Conservation (phyloP, 2,888 invertebrate species). For the Apamea crenata region DNA sequence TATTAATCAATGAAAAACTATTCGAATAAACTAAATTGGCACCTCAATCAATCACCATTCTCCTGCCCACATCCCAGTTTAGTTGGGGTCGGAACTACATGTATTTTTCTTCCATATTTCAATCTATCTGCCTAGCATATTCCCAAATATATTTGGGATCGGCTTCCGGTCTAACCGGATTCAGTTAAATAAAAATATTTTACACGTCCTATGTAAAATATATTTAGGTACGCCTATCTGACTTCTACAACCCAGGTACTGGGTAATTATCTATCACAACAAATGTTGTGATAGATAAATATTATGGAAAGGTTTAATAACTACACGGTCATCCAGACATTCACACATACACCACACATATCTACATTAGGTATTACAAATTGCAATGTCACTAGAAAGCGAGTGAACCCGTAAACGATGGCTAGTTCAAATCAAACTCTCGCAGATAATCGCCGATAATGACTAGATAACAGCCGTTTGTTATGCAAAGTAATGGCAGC, state of each 20-base stretch:
- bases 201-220: no score
- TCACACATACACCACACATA: not conserved
- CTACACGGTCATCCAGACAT: not conserved
- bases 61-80: no score
- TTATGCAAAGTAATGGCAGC: slow-evolving; percentile 39
- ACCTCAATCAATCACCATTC: no score
- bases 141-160: no score
- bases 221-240: no score
- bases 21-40: not conserved
- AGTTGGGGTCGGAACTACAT: no score
- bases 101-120: no score
- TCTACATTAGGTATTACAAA: not conserved
- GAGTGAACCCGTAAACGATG: slow-evolving; percentile 13
- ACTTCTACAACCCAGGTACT: not conserved
- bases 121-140: no score
- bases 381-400: not conserved
- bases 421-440: slow-evolving; percentile 47
- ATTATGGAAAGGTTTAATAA: not conserved
- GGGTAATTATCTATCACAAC: no score
- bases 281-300: not conserved
- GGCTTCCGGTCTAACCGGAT: no score
- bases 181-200: no score
- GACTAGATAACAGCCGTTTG: slow-evolving; percentile 50
- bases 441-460: slow-evolving; percentile 61
- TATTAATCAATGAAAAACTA: not conserved